Evolutionary conservation across 1,140 invertebrate species (phyloP).

Genomic region (Brachionus rotundiformis): DNA sequence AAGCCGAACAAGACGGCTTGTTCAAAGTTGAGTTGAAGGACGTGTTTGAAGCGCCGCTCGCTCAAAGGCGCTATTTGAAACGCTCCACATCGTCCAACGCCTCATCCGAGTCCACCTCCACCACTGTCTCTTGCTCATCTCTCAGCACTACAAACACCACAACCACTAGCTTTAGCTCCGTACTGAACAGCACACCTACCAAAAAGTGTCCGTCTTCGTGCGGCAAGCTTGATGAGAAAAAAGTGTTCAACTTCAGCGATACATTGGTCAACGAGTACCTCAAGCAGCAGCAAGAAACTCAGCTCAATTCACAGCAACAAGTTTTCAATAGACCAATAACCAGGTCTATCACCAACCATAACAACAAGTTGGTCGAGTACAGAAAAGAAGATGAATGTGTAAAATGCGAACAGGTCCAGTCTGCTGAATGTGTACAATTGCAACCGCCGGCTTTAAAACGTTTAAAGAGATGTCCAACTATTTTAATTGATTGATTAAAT

Average conservation of each 20-base stretch:
- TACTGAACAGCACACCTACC: slow-evolving; percentile 25
- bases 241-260: slow-evolving; percentile 44
- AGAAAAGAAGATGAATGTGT: not conserved
- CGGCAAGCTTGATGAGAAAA: slow-evolving; percentile 34
- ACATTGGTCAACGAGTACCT: slow-evolving; percentile 24
- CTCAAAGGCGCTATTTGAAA: slow-evolving; percentile 72
- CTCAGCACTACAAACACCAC: not conserved
- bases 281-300: slow-evolving; percentile 32
- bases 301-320: slow-evolving; percentile 8
- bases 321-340: slow-evolving; percentile 47
- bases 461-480: slow-evolving; percentile 26
- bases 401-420: no score
- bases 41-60: slow-evolving; percentile 72
- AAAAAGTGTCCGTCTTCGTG: slow-evolving; percentile 45
- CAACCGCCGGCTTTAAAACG: slow-evolving; percentile 25
- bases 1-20: slow-evolving; percentile 71
- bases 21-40: slow-evolving; percentile 66
- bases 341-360: slow-evolving; percentile 38
- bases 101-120: slow-evolving; percentile 2
- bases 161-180: not conserved
- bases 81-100: slow-evolving; percentile 28
- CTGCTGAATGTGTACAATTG: not conserved
- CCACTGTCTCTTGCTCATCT: slow-evolving; percentile 15
- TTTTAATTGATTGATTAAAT: slow-evolving; percentile 35
- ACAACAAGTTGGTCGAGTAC: not conserved